These are phyloP conservation scores for Rhincodon typus DNA, from an alignment of 2,797 vertebrate species.

Conservation along the genomic window DNA sequence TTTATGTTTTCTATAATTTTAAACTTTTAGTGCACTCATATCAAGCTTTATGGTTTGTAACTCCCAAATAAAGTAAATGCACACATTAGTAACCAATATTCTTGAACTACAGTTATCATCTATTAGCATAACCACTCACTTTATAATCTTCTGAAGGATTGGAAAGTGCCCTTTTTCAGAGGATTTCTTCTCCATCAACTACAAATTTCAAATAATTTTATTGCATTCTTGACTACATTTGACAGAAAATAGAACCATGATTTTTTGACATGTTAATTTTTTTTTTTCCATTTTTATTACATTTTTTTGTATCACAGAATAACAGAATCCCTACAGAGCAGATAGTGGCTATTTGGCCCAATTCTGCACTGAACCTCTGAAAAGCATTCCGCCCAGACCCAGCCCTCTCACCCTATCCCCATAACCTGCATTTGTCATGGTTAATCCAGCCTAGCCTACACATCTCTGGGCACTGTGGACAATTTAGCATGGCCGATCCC, in stretches of 20 bases:
- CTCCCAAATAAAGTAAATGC: not conserved
- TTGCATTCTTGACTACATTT: not conserved
- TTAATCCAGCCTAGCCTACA: too few relatives aligned
- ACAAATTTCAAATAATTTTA: not conserved
- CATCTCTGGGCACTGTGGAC: too few relatives aligned
- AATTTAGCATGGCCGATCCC: too few relatives aligned
- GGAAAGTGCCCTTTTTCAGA: not conserved
- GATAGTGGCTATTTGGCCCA: too few relatives aligned
- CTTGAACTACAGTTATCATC: not conserved
- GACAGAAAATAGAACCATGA: not conserved
- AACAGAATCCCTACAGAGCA: too few relatives aligned
- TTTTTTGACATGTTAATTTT: not conserved
- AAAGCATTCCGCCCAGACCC: too few relatives aligned
- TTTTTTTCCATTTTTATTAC: not conserved
- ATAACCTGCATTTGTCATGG: too few relatives aligned
- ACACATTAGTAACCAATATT: not conserved
- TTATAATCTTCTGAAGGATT: not conserved
- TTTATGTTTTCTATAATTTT: not conserved
- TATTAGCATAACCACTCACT: not conserved
- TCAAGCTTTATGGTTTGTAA: not conserved
- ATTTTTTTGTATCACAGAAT: not conserved
- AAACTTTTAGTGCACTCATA: not conserved
- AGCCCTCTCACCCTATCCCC: too few relatives aligned
- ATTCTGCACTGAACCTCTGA: too few relatives aligned
- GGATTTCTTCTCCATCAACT: not conserved